These are phyloP conservation scores for Hypotaenidia philippensis DNA, from an alignment of 2,797 vertebrate genomes.

Conservation along the genomic window DNA sequence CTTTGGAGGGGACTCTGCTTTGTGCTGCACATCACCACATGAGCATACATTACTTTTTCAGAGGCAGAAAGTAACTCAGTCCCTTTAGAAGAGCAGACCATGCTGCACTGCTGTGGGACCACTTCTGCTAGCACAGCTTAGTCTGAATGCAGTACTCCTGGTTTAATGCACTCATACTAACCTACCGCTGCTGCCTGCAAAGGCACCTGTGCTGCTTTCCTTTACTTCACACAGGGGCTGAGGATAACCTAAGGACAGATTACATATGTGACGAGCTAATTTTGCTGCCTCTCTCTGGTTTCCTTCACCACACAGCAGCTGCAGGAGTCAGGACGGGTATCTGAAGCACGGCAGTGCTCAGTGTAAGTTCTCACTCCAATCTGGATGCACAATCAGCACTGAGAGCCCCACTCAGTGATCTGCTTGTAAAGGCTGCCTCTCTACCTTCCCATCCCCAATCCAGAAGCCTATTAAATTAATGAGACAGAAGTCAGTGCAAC, in stretches of 20 bases:
- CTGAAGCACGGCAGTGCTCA: neutral
- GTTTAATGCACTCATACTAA: neutral
- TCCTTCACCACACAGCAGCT: neutral
- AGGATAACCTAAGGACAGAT: neutral
- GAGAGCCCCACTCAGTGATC: slow-evolving; percentile 54
- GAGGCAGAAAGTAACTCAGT: neutral
- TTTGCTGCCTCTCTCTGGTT: slow-evolving; percentile 9
- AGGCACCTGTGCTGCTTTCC: slow-evolving; percentile 3
- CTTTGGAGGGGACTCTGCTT: neutral
- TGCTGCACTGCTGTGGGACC: neutral
- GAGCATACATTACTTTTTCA: neutral
- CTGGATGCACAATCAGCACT: neutral
- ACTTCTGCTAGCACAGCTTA: neutral
- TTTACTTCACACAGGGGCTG: neutral
- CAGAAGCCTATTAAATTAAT: slow-evolving; percentile 91
- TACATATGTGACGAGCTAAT: slow-evolving; percentile 4
- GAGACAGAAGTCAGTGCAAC: slow-evolving; percentile 85
- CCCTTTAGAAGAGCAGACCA: neutral
- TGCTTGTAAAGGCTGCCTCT: slow-evolving; percentile 72
- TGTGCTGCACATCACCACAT: neutral
- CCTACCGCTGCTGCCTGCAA: neutral
- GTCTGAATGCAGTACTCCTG: neutral
- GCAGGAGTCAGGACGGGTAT: slow-evolving; percentile 5
- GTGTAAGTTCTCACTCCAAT: neutral
- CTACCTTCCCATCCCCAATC: slow-evolving; percentile 75